Evolutionary conservation across 2,888 invertebrate species (phyloP).

Genomic region (Lordiphosa andalusiaca): DNA sequence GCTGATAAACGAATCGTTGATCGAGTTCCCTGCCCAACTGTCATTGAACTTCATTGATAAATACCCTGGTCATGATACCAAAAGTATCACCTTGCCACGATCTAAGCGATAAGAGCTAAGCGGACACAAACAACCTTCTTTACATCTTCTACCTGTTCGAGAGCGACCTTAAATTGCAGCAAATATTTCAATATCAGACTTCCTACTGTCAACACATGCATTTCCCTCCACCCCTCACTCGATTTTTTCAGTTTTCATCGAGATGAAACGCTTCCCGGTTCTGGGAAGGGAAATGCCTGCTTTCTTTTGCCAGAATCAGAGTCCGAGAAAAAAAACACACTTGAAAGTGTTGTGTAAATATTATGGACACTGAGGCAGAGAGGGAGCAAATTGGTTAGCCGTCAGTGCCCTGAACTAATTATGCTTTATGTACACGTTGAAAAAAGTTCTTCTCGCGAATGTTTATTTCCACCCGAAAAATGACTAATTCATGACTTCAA

Average conservation of each 20-base stretch:
- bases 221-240: constrained; percentile 8
- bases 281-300: constrained; percentile 48
- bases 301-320: constrained; percentile 39
- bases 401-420: constrained; percentile 43
- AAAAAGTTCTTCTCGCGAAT: constrained; percentile 27
- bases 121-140: constrained; percentile 32
- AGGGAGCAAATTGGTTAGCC: constrained; percentile 25
- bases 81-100: constrained; percentile 47
- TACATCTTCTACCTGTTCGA: constrained; percentile 51
- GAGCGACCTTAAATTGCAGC: constrained; percentile 42
- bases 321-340: constrained; percentile 49
- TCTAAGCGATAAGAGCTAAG: constrained; percentile 58
- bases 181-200: constrained; percentile 55
- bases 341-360: constrained; percentile 63
- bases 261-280: constrained; percentile 38
- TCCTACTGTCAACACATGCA: constrained; percentile 41
- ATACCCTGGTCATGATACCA: constrained; percentile 21
- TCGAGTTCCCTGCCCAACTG: constrained; percentile 56
- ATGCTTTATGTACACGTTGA: constrained; percentile 56
- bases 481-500: too few species aligned
- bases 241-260: constrained; percentile 5
- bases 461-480: constrained; percentile 31
- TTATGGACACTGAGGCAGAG: constrained; percentile 18
- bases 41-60: constrained; percentile 75
- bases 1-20: constrained; percentile 65